These are phyloP conservation scores for Uloborus diversus DNA, from an alignment of 1,140 invertebrate genomes.

Conservation along the genomic window DNA sequence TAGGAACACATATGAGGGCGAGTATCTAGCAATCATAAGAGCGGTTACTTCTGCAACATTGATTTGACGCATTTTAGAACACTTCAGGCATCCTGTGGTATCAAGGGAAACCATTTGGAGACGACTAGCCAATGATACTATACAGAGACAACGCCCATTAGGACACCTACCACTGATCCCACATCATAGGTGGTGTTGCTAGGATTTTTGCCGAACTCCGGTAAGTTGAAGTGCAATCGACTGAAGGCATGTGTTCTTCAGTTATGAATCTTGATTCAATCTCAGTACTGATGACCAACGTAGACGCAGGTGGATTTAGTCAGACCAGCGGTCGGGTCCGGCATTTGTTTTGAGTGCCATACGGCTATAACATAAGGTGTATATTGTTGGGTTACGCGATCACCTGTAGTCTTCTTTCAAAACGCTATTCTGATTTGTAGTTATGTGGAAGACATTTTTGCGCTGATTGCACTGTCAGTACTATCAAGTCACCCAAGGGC, in stretches of 20 bases:
- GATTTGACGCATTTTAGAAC: too few relatives aligned
- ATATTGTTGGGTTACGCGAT: too few relatives aligned
- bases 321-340: neutral
- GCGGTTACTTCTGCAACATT: too few relatives aligned
- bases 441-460: neutral
- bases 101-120: too few relatives aligned
- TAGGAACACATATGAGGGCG: too few relatives aligned
- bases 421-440: too few relatives aligned
- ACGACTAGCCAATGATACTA: neutral
- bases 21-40: too few relatives aligned
- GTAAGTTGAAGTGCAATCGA: neutral
- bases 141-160: neutral
- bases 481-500: neutral
- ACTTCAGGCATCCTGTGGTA: too few relatives aligned
- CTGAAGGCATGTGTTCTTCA: neutral
- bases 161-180: neutral
- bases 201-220: neutral
- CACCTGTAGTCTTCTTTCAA: too few relatives aligned
- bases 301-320: neutral
- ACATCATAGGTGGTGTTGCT: neutral
- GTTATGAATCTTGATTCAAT: slow-evolving; percentile 61
- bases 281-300: slow-evolving; percentile 52
- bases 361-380: too few relatives aligned
- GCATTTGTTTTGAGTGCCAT: neutral
- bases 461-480: neutral